Evolutionary conservation across 2,888 invertebrate genomes (phyloP).

Genomic region (Dichetophora obliterata): DNA sequence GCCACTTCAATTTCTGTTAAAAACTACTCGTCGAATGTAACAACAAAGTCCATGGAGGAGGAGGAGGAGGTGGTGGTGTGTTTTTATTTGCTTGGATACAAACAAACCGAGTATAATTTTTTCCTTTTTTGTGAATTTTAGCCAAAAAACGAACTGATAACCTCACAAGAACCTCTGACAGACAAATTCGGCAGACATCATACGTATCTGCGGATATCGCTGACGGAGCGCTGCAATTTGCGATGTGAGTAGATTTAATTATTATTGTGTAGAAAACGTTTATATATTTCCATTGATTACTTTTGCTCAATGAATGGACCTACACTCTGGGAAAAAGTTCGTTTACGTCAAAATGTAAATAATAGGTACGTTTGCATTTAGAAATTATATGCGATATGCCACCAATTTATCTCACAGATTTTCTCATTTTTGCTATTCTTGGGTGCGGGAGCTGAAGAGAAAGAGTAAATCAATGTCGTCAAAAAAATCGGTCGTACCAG

Average conservation of each 20-base stretch:
- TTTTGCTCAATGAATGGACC: background rate
- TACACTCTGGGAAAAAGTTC: too few species aligned
- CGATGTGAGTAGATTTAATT: constrained; percentile 81
- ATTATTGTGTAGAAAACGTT: background rate
- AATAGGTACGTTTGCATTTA: too few species aligned
- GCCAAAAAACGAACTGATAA: constrained; percentile 24
- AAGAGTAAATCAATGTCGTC: too few species aligned
- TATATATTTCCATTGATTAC: background rate
- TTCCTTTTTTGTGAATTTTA: background rate
- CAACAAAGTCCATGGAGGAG: background rate
- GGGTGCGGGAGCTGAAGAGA: too few species aligned
- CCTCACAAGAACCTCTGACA: constrained; percentile 71
- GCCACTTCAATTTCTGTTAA: background rate
- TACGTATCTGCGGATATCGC: constrained; percentile 93
- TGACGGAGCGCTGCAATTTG: constrained; percentile 96
- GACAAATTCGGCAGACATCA: constrained; percentile 92
- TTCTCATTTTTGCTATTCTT: too few species aligned
- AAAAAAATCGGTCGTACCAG: too few species aligned
- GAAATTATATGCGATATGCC: too few species aligned
- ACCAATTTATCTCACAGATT: too few species aligned
- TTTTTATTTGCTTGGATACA: background rate
- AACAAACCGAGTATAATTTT: background rate
- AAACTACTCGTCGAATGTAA: constrained; percentile 2
- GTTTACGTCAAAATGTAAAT: too few species aligned
- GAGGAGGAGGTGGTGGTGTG: background rate